Conservation (phyloP, 1,140 invertebrate species). For the Matsumurasca onukii region DNA sequence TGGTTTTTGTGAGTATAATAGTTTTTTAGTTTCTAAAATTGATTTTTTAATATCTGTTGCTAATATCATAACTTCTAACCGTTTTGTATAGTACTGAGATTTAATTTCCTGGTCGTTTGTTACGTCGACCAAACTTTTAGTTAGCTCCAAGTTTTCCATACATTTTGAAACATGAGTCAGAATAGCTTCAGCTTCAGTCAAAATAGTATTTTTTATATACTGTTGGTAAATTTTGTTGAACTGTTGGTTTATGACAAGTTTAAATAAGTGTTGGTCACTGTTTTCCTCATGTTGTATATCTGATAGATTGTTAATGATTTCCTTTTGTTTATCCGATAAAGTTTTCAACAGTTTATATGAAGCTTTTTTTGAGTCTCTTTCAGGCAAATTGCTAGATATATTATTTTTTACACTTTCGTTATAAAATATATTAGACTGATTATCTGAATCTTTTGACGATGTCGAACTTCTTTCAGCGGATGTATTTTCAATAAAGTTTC, state of each 20-base stretch:
- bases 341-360: too few relatives aligned
- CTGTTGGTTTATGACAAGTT: neutral
- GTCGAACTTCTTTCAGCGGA: too few relatives aligned
- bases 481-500: too few relatives aligned
- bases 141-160: slow-evolving; percentile 5
- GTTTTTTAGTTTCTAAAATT: neutral
- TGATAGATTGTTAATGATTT: neutral
- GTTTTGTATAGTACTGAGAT: neutral
- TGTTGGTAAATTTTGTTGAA: too few relatives aligned
- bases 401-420: too few relatives aligned
- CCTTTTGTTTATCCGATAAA: too few relatives aligned
- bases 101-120: neutral
- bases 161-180: slow-evolving; percentile 4
- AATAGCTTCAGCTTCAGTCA: neutral
- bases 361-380: too few relatives aligned
- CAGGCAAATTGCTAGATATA: too few relatives aligned
- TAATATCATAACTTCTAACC: slow-evolving; percentile 5
- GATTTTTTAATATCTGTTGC: slow-evolving; percentile 4
- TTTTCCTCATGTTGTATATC: neutral
- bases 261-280: neutral
- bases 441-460: too few relatives aligned
- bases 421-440: too few relatives aligned
- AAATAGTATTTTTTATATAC: neutral
- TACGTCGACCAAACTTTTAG: slow-evolving; percentile 6
- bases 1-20: neutral